Evolutionary conservation across 2,113 vertebrate genomes (phyloP).

Genomic region (Alligator sinensis): DNA sequence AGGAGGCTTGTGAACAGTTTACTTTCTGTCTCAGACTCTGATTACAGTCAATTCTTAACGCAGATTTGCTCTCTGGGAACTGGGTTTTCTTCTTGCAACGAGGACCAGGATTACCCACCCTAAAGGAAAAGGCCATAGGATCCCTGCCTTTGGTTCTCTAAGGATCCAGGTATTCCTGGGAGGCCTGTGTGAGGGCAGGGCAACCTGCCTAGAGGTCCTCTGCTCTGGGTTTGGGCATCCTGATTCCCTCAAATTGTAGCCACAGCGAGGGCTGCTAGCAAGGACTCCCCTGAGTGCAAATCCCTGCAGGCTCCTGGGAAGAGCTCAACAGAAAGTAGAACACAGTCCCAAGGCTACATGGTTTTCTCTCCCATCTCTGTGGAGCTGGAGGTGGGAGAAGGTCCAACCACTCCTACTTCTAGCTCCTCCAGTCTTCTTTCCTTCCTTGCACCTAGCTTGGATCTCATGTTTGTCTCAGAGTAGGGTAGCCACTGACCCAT

Average conservation of each 20-base stretch:
- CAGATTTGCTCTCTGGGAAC: too few relatives aligned
- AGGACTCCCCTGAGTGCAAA: neutral
- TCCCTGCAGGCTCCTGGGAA: neutral
- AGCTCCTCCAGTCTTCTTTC: neutral
- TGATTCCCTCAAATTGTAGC: neutral
- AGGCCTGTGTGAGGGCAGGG: neutral
- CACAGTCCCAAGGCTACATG: fast-evolving
- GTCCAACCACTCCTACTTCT: neutral
- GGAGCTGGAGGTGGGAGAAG: neutral
- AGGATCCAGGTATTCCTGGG: neutral
- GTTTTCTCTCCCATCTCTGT: neutral
- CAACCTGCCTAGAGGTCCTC: neutral
- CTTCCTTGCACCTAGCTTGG: neutral
- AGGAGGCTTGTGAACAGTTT: too few relatives aligned
- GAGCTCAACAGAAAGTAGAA: neutral
- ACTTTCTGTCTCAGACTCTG: too few relatives aligned
- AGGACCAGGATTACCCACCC: neutral
- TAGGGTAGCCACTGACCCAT: neutral
- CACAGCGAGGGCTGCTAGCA: neutral
- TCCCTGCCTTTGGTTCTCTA: fast-evolving
- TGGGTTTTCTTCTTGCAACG: too few relatives aligned
- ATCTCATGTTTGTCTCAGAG: neutral
- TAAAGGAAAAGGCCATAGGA: fast-evolving
- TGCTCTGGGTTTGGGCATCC: neutral
- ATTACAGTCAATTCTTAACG: too few relatives aligned